Conservation (phyloP, 2,888 invertebrate genomes). For the Melolontha melolontha region DNA sequence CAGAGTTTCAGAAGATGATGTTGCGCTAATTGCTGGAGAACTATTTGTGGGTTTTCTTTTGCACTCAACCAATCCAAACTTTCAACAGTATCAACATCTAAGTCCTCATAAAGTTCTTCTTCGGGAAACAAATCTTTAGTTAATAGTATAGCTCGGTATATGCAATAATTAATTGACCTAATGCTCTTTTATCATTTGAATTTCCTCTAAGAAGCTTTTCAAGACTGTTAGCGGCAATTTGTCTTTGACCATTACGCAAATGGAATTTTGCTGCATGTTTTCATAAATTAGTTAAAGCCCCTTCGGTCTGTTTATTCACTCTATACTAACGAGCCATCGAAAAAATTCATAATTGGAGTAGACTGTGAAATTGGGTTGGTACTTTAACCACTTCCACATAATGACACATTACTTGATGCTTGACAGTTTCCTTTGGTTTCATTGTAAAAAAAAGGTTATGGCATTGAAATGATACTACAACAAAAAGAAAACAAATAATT, state of each 20-base stretch:
- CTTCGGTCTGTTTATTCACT: constrained; percentile 74
- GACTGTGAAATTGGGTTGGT: no score
- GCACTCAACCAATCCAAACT: constrained; percentile 89
- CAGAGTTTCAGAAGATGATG: constrained; percentile 31
- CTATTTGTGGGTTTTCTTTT: constrained; percentile 75
- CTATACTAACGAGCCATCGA: no score
- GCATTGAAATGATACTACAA: no score
- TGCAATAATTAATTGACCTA: constrained; percentile 92
- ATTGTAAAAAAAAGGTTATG: no score
- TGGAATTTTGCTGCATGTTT: constrained; percentile 89
- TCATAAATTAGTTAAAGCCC: constrained; percentile 82
- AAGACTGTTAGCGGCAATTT: constrained; percentile 83
- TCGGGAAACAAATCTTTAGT: constrained; percentile 76
- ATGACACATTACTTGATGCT: no score
- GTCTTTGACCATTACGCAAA: constrained; percentile 78
- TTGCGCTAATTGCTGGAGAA: constrained; percentile 24
- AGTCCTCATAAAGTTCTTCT: constrained; percentile 71
- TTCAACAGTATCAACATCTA: constrained; percentile 89
- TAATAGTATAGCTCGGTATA: constrained; percentile 83
- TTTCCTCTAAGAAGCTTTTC: constrained; percentile 83
- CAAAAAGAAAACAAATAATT: no score
- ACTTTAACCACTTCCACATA: no score
- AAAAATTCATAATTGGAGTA: no score
- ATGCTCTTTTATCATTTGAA: constrained; percentile 81
- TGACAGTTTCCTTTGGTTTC: no score